These are phyloP conservation scores for Astreopora myriophthalma DNA, from an alignment of 64 coral and sea anemone genomes.

Conservation along the genomic window DNA sequence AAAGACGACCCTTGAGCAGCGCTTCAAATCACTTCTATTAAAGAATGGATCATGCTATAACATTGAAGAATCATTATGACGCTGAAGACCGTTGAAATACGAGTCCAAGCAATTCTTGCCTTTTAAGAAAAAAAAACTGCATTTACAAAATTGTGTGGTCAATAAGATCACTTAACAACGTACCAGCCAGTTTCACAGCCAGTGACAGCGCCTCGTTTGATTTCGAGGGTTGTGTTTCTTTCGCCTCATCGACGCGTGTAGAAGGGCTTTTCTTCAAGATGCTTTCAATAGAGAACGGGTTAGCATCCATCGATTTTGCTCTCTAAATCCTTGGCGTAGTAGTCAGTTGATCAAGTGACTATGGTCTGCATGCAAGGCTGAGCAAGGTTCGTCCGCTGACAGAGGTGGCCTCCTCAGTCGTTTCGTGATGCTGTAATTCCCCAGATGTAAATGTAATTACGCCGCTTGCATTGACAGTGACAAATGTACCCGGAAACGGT, in stretches of 20 bases:
- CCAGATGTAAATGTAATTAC: conserved; percentile 49
- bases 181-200: conserved; percentile 73
- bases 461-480: conserved; percentile 1
- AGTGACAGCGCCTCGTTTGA: conserved; percentile 52
- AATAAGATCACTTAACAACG: neutral
- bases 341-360: neutral
- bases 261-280: conserved; percentile 55
- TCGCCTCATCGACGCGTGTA: neutral
- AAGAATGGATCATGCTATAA: no score
- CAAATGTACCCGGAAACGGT: conserved; percentile 48
- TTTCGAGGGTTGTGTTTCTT: conserved; percentile 41
- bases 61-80: no score
- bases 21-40: no score
- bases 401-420: neutral
- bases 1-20: no score
- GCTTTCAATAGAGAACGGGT: conserved; percentile 73
- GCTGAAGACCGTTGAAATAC: neutral
- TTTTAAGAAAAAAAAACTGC: neutral
- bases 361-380: neutral
- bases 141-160: neutral
- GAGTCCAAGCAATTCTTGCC: neutral
- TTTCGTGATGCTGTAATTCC: neutral
- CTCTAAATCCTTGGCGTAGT: neutral
- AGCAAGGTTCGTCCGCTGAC: neutral
- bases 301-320: conserved; percentile 42